Conservation (phyloP, 2,113 vertebrate genomes). For the Rhabdomys dilectus region DNA sequence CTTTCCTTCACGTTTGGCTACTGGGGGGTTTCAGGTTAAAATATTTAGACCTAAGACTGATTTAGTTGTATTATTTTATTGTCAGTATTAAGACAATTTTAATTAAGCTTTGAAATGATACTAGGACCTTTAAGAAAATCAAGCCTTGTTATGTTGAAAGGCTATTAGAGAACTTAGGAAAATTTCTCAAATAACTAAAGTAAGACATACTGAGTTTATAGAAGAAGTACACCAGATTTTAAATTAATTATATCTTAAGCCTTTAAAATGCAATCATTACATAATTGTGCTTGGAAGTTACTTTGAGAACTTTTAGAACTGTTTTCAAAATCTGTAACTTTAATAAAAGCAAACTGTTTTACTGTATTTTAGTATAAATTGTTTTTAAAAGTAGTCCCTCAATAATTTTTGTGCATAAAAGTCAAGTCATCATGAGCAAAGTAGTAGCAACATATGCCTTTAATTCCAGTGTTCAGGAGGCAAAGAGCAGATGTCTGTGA, state of each 20-base stretch:
- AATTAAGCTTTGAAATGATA: constrained; percentile 36
- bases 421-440: background rate
- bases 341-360: background rate
- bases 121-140: background rate
- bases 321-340: constrained; percentile 14
- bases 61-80: constrained; percentile 22
- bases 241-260: constrained; percentile 17
- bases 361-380: background rate
- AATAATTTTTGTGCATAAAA: constrained; percentile 32
- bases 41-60: constrained; percentile 1
- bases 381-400: background rate
- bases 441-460: background rate
- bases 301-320: constrained; percentile 28
- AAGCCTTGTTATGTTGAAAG: background rate
- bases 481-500: background rate
- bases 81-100: constrained; percentile 3
- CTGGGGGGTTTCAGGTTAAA: constrained; percentile 36
- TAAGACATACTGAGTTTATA: constrained; percentile 7
- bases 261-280: constrained; percentile 1
- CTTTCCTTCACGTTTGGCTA: background rate
- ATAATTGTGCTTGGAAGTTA: constrained; percentile 7
- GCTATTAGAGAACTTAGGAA: constrained; percentile 2
- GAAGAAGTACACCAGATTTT: background rate
- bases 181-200: background rate
- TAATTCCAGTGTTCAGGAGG: background rate